Percentiles rank a stretch among this genome's conserved stretches.
Conservation (phyloP, 2,113 vertebrate species). For the Phaethornis superciliosus region DNA sequence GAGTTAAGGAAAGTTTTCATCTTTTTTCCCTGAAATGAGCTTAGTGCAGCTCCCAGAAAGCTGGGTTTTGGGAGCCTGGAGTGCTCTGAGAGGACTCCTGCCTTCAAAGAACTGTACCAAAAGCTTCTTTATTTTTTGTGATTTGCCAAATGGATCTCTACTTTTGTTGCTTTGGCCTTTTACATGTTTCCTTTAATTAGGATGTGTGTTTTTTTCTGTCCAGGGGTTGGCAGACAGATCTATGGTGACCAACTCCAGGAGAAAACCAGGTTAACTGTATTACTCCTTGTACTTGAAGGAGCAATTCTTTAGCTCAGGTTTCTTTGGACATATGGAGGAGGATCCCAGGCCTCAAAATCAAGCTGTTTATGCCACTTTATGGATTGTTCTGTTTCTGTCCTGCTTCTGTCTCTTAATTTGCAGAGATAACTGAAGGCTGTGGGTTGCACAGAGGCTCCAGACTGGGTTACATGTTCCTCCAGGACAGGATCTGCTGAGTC, state of each 20-base stretch:
- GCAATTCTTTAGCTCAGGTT: background rate
- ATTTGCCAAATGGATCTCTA: background rate
- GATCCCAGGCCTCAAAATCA: background rate
- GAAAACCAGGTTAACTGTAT: background rate
- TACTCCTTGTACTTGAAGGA: background rate
- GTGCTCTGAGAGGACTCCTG: background rate
- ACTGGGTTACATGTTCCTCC: background rate
- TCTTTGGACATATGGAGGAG: background rate
- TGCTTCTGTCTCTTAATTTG: background rate
- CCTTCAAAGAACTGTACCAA: background rate
- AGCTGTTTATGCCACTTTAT: background rate
- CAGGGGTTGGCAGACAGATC: background rate
- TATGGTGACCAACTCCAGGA: background rate
- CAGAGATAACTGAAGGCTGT: background rate
- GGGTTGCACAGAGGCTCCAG: background rate
- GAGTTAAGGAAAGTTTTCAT: background rate
- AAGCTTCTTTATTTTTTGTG: background rate
- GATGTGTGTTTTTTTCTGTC: background rate
- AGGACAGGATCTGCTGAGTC: background rate
- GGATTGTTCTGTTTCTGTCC: background rate
- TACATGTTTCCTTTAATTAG: background rate
- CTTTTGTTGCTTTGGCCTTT: background rate
- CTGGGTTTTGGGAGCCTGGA: background rate
- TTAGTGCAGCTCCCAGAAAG: background rate
- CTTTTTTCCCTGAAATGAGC: background rate